Evolutionary conservation across 2,113 vertebrate species (phyloP).

Genomic region (Thamnophis sirtalis): DNA sequence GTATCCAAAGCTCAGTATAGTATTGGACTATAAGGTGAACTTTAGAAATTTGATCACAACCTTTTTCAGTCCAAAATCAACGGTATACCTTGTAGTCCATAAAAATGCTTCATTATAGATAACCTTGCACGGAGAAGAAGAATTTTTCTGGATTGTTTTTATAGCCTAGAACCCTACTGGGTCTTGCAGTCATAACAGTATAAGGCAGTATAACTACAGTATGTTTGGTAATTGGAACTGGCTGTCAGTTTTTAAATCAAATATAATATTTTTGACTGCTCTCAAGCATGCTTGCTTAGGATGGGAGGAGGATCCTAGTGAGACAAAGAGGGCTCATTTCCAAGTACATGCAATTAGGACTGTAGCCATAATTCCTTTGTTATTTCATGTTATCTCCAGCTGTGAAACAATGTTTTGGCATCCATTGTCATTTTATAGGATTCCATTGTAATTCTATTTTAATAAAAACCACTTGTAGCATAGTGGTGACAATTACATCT

Average conservation of each 20-base stretch:
- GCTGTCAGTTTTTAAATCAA: not conserved
- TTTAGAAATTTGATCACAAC: not conserved
- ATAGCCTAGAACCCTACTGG: not conserved
- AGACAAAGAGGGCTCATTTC: not conserved
- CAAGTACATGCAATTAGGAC: not conserved
- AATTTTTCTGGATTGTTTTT: not conserved
- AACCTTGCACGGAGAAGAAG: not conserved
- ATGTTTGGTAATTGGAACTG: not conserved
- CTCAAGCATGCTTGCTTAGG: not conserved
- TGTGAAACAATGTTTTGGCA: conserved; percentile 28
- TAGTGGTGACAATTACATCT: conserved; percentile 50
- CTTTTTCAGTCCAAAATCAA: not conserved
- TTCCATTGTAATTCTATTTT: conserved; percentile 45
- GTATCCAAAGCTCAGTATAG: not conserved
- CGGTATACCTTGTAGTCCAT: not conserved
- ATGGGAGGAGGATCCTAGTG: not conserved
- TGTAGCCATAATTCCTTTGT: conserved; percentile 27
- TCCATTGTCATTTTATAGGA: conserved; percentile 38
- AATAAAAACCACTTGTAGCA: conserved; percentile 61
- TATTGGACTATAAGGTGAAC: too few relatives aligned
- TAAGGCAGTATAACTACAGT: not conserved
- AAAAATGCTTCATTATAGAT: not conserved
- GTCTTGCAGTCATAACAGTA: not conserved
- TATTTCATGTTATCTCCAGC: conserved; percentile 30
- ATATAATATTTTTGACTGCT: not conserved